phyloP scores from a whole-genome alignment of 1,140 invertebrate species.

The Sycophila sp. region DNA sequence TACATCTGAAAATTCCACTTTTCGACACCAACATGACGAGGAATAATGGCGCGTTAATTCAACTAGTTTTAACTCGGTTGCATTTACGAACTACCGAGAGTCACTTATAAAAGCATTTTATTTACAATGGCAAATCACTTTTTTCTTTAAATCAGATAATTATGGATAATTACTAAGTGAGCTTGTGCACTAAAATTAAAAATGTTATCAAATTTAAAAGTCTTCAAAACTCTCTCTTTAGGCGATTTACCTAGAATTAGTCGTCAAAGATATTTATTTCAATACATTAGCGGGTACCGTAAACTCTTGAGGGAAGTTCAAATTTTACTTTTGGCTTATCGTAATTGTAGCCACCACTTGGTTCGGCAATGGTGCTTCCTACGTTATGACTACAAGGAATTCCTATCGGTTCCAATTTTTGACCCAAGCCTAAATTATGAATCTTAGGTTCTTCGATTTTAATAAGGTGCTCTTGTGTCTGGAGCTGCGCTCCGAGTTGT shows the following conservation, averaged over 20 bases:
- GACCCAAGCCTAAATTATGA: background rate
- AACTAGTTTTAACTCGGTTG: background rate
- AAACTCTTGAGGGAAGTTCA: conserved; percentile 9
- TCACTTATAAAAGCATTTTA: background rate
- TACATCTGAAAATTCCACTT: background rate
- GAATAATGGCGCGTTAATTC: background rate
- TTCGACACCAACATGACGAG: background rate
- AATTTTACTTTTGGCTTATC: conserved; percentile 20
- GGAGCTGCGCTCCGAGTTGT: too few relatives aligned
- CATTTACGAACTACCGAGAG: background rate
- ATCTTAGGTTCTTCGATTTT: background rate
- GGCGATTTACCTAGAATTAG: too few relatives aligned
- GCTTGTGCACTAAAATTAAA: too few relatives aligned
- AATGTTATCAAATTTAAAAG: too few relatives aligned
- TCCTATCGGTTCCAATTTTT: background rate
- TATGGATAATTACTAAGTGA: too few relatives aligned
- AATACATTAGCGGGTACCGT: too few relatives aligned
- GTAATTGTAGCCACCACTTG: conserved; percentile 3
- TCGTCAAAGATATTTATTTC: background rate
- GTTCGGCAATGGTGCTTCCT: background rate
- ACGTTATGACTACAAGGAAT: background rate
- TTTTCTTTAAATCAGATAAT: too few relatives aligned
- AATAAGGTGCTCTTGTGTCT: background rate
- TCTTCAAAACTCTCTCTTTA: too few relatives aligned
- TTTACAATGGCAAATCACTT: too few relatives aligned